Evolutionary conservation across 2,888 invertebrate species (phyloP), one percentile per base, ranked within the genome.

Genomic region (Priocnemis perturbator): DNA sequence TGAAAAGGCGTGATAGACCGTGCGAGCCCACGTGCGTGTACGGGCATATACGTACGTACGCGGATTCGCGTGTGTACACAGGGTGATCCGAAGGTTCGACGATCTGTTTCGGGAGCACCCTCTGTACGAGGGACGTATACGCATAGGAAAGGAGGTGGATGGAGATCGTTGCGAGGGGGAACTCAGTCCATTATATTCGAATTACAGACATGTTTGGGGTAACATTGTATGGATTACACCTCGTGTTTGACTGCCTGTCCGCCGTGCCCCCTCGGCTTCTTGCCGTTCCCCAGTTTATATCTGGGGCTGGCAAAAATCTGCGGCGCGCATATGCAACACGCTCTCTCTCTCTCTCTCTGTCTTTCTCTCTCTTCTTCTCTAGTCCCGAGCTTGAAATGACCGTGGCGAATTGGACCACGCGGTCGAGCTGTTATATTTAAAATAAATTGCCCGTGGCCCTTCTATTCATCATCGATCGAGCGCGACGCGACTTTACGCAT

Each of bases 361-460:
- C 30, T 37, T 30, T 23, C 20, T 7, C 3, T 15, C 48, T 17
- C 20, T 67, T 21, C 45, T 21, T 23, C n/a, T n/a, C n/a, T n/a
- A n/a, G n/a, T 45, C n/a, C 14, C 4, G 17, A 23, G 4, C 19
- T 67, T 48, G 60, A n/a, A 71, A 77, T 71, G 76, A 71, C 80
- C 81, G 74, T 65, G 67, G 74, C 81, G 71, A 81, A 81, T 81
- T 74, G 73, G 69, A 67, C 66, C 59, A 71, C 79, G 81, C 80
- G 81, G 37, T 79, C 79, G 80, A 72, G 81, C 75, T 70, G 73
- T 77, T 79, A 78, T 80, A 81, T 81, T 81, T 81, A 76, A 81
- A 81, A 81, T 81, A 81, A 81, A 81, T 81, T 76, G 77, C 77
- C 73, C 80, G 58, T 44, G 58, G 30, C 44, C 19, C 44, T 44